These are phyloP conservation scores for Polydrusus tereticollis DNA, from an alignment of 2,888 invertebrate genomes.

Conservation along the genomic window DNA sequence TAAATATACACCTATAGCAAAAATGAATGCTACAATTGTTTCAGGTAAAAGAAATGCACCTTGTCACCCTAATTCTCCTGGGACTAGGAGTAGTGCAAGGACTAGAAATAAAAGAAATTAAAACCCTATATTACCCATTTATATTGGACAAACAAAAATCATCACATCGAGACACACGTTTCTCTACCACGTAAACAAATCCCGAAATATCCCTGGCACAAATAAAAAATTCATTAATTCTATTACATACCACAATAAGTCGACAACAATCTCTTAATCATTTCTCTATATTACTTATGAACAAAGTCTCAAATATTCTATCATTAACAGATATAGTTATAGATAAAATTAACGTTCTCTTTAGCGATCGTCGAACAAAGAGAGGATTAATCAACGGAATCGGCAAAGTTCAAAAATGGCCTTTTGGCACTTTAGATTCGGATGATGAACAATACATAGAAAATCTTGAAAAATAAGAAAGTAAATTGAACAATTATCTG, in stretches of 20 bases:
- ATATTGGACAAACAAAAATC: background rate
- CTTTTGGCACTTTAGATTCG: no score
- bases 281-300: background rate
- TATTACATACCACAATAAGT: background rate
- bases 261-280: background rate
- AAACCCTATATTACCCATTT: background rate
- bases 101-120: background rate
- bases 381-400: no score
- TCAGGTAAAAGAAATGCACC: slow-evolving; percentile 1
- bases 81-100: background rate
- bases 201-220: background rate
- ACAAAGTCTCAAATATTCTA: background rate
- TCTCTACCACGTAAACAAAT: no score
- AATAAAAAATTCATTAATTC: background rate
- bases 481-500: no score
- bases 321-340: background rate
- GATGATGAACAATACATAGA: no score
- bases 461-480: no score
- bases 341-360: background rate
- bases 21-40: no score
- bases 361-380: no score
- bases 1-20: no score
- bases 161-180: background rate
- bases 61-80: background rate
- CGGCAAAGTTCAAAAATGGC: no score